Evolutionary conservation across 2,113 vertebrate species (phyloP).

Genomic region (Sylvia atricapilla): DNA sequence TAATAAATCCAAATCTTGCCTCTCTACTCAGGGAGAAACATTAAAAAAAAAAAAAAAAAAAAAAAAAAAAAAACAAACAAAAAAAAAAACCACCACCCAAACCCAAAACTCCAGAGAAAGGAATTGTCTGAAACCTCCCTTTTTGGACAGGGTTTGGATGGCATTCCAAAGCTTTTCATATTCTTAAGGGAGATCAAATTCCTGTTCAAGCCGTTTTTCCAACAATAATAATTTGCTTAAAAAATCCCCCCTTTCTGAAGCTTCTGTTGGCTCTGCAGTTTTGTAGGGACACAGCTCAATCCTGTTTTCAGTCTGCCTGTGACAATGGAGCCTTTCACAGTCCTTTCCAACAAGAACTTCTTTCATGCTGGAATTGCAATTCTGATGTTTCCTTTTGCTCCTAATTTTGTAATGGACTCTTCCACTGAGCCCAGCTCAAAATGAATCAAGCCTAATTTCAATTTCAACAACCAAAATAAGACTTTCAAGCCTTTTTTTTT

Average conservation of each 20-base stretch:
- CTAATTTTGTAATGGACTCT: constrained; percentile 32
- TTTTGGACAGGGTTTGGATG: background rate
- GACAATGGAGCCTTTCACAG: background rate
- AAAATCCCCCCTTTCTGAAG: background rate
- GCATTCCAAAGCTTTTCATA: background rate
- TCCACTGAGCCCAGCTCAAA: background rate
- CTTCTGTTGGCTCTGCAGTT: background rate
- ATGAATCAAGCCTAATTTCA: background rate
- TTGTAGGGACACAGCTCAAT: background rate
- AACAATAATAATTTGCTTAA: constrained; percentile 13
- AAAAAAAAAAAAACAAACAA: too few species aligned
- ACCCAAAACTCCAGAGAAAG: background rate
- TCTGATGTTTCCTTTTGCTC: background rate
- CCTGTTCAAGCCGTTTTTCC: background rate
- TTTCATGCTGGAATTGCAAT: background rate
- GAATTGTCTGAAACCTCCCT: background rate
- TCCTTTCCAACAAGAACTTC: background rate
- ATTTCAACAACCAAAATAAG: background rate
- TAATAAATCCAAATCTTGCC: background rate
- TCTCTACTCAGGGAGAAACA: background rate
- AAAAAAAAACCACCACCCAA: background rate
- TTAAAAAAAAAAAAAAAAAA: background rate
- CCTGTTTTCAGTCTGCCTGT: constrained; percentile 14
- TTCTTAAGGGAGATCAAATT: constrained; percentile 33
- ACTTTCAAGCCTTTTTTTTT: background rate